Percentiles rank a stretch among this genome's conserved stretches.
phyloP scores from a whole-genome alignment of 2,888 invertebrate genomes.

The Leuctra nigra region DNA sequence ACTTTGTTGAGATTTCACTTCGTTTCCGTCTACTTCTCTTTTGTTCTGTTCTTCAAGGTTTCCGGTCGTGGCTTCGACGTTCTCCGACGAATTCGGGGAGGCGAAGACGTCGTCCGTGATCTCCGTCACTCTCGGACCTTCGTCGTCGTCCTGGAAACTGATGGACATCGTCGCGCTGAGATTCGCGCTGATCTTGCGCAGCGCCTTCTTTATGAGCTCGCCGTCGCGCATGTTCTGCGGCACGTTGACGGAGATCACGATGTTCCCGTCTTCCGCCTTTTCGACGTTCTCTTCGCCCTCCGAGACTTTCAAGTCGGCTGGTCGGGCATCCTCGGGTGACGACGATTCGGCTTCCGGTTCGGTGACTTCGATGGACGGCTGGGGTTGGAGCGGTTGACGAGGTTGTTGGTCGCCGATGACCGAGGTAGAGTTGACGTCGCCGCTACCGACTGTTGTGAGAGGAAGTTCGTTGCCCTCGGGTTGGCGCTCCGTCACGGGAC shows the following conservation, averaged over 20 bases:
- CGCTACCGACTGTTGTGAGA: neutral
- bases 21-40: neutral
- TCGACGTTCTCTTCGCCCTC: constrained; percentile 29
- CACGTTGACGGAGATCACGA: constrained; percentile 2
- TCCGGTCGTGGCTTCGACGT: neutral
- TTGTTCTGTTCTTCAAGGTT: neutral
- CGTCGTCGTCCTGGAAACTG: neutral
- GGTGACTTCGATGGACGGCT: constrained; percentile 2
- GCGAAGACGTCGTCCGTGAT: neutral
- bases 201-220: neutral
- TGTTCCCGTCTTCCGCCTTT: neutral
- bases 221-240: constrained; percentile 6
- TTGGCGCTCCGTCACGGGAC: constrained; percentile 51
- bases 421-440: too few species aligned
- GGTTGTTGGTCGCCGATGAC: too few species aligned
- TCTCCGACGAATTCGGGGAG: neutral
- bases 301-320: neutral
- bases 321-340: neutral
- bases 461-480: neutral
- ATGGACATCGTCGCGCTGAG: constrained; percentile 7
- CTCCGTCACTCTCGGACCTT: too few species aligned
- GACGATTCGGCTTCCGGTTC: constrained; percentile 2
- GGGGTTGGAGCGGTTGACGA: too few species aligned
- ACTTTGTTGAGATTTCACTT: too few species aligned
- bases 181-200: constrained; percentile 6